Base-by-base conservation (phyloP, 1,140 invertebrate species). In the Harpegnathos saltator region DNA sequence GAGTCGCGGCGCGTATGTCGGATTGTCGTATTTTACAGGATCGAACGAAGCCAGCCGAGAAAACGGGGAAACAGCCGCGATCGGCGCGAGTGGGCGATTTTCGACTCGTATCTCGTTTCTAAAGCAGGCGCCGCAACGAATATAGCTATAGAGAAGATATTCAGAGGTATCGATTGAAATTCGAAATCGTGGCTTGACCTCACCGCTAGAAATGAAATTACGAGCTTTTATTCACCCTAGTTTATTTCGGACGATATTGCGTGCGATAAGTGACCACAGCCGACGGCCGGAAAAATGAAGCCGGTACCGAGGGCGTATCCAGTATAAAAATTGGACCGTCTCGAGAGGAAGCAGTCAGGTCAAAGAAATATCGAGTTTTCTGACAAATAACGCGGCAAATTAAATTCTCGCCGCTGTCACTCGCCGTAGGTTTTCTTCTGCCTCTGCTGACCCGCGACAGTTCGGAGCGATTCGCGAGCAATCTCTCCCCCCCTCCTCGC, bases 131-230 rank as follows among this genome's bases (percentile, higher is more conserved):
- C 44, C n/a, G 58, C 56, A 58, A 78, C 17, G 58, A 71, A 80
- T 80, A 59, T 80, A 3, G 69, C 63, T 69, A n/a, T 58, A 80
- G 33, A 69, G 63, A 58, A 69, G 63, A 58, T 26, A 48, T 48
- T 38, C 22, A 26, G 24, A 65, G 61, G n/a, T 58, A 71, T 71
- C 14, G 38, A 69, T 80, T 69, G 24, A 80, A 80, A 80, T 80
- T 80, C 52, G 65, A 80, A 80, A 80, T 80, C 52, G 17, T n/a
- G 14, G 29, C 38, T 75, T 33, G 17, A 14, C 17, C n/a, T 5
- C 0, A 14, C 26, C 22, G 69, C 33, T 5, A 12, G n/a, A 44
- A n/a, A 59, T 71, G 22, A 80, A 71, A 80, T 14, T 29, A 19
- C 17, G 22, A 59, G 19, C 50, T 19, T 68, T 38, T 52, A 58